phyloP scores from a whole-genome alignment of 2,888 invertebrate genomes.

The Eupithecia vulgata region DNA sequence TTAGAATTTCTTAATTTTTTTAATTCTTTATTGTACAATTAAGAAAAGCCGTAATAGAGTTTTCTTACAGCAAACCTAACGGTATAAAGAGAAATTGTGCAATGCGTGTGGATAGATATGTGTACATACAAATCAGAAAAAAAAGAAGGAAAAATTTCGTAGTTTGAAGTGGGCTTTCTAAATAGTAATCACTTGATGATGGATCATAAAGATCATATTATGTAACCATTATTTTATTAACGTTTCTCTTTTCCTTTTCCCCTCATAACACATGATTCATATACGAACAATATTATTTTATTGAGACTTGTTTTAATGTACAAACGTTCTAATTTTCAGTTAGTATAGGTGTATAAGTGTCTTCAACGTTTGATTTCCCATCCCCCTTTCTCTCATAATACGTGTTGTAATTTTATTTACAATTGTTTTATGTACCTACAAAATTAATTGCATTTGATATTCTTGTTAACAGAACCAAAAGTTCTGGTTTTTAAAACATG shows the following conservation, averaged over 20 bases:
- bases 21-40: too few relatives aligned
- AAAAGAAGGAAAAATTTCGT: too few relatives aligned
- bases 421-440: background rate
- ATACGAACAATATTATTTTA: background rate
- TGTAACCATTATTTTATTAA: background rate
- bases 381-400: background rate
- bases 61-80: too few relatives aligned
- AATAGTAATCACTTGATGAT: background rate
- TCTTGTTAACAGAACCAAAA: background rate
- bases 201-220: background rate
- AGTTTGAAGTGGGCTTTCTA: background rate
- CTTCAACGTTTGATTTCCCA: background rate
- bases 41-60: too few relatives aligned
- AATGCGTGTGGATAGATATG: too few relatives aligned
- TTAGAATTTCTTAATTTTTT: too few relatives aligned
- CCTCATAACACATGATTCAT: background rate
- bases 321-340: background rate
- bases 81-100: too few relatives aligned
- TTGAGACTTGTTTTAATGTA: background rate
- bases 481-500: background rate
- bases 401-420: background rate
- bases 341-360: background rate
- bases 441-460: background rate
- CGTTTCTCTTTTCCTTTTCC: background rate
- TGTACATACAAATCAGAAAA: too few relatives aligned